phyloP scores from a whole-genome alignment of 1,140 invertebrate species.

The Manduca sexta region DNA sequence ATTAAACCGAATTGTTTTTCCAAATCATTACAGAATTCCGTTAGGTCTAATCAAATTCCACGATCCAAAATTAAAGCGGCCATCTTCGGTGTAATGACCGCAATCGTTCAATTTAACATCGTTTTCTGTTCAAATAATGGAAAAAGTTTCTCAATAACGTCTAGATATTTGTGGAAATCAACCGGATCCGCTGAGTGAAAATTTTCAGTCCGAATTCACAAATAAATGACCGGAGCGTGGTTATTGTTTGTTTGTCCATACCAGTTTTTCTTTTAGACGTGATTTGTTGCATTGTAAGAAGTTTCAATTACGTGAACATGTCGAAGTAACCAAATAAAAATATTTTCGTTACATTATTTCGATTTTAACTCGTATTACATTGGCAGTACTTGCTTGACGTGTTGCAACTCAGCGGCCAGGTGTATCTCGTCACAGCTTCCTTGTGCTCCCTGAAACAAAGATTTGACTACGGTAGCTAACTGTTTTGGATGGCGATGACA shows the following conservation, averaged over 20 bases:
- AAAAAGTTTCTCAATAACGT: conserved; percentile 38
- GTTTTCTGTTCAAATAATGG: conserved; percentile 29
- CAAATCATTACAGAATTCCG: background rate
- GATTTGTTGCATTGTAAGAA: background rate
- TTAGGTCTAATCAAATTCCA: conserved; percentile 9
- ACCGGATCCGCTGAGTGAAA: conserved; percentile 16
- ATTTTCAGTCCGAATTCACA: conserved; percentile 6
- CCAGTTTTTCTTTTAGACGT: background rate
- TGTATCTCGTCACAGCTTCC: too few relatives aligned
- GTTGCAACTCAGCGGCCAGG: too few relatives aligned
- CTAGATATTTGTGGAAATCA: conserved; percentile 21
- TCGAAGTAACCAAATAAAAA: too few relatives aligned
- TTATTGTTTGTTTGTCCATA: background rate
- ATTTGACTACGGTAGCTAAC: too few relatives aligned
- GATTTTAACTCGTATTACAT: too few relatives aligned
- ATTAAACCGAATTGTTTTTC: background rate
- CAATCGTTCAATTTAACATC: conserved; percentile 27
- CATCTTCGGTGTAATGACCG: conserved; percentile 23
- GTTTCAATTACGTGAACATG: too few relatives aligned
- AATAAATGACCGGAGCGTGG: background rate
- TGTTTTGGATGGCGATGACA: too few relatives aligned
- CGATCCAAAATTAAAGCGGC: conserved; percentile 9
- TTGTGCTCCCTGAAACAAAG: too few relatives aligned
- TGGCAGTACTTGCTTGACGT: too few relatives aligned
- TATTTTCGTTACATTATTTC: background rate